Conservation (phyloP, 2,113 vertebrate species). For the Xyliphius kryptos region DNA sequence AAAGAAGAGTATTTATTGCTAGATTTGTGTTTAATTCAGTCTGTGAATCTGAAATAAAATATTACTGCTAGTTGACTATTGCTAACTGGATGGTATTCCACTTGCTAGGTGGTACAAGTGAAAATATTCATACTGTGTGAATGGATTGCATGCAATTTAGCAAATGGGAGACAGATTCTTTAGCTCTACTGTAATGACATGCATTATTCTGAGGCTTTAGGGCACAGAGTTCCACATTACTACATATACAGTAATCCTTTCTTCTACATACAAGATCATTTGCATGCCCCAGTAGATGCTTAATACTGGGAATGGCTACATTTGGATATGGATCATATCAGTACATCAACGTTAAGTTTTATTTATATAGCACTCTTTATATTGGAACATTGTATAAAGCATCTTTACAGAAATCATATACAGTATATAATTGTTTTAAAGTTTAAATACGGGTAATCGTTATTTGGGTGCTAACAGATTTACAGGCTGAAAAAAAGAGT, state of each 20-base stretch:
- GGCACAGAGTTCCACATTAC: not conserved
- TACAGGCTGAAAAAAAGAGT: too few relatives aligned
- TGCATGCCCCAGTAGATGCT: too few relatives aligned
- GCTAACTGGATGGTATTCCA: not conserved
- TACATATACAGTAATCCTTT: slow-evolving; percentile 1
- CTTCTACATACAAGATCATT: not conserved
- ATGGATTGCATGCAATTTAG: slow-evolving; percentile 12
- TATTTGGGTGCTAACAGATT: too few relatives aligned
- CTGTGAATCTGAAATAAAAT: slow-evolving; percentile 14
- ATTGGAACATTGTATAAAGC: too few relatives aligned
- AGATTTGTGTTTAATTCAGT: not conserved
- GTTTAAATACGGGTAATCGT: too few relatives aligned
- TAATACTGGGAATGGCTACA: too few relatives aligned
- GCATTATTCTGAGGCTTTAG: slow-evolving; percentile 24
- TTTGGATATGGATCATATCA: too few relatives aligned
- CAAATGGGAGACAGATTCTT: slow-evolving; percentile 10
- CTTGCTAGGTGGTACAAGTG: not conserved
- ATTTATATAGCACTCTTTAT: too few relatives aligned
- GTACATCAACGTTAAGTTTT: too few relatives aligned
- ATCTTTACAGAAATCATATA: too few relatives aligned
- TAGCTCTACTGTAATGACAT: slow-evolving; percentile 31
- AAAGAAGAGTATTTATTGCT: not conserved
- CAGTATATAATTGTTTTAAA: too few relatives aligned
- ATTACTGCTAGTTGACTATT: slow-evolving; percentile 1
- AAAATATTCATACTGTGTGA: slow-evolving; percentile 5